Conservation (phyloP, 1,140 invertebrate genomes). For the Scaptomyza graminum region DNA sequence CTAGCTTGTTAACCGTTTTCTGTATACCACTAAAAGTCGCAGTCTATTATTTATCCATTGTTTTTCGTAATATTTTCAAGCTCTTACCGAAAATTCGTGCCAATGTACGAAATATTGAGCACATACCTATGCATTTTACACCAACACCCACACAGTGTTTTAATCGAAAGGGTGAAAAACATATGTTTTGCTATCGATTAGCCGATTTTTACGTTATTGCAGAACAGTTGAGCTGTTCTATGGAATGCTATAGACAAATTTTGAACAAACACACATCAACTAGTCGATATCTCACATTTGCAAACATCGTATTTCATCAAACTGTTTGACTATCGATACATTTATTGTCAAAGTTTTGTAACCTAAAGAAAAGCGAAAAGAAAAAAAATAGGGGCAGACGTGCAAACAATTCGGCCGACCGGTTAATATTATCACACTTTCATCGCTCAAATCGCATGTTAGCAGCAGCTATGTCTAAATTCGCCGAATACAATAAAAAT, state of each 20-base stretch:
- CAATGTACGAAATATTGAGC: slow-evolving; percentile 86
- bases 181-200: slow-evolving; percentile 34
- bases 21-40: slow-evolving; percentile 85
- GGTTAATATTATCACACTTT: slow-evolving; percentile 39
- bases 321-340: slow-evolving; percentile 15
- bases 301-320: background rate
- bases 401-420: slow-evolving; percentile 39
- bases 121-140: slow-evolving; percentile 86
- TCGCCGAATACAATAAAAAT: slow-evolving; percentile 22
- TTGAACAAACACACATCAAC: background rate
- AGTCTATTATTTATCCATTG: background rate
- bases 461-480: slow-evolving; percentile 49
- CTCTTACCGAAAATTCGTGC: slow-evolving; percentile 86
- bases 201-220: background rate
- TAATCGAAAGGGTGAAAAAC: slow-evolving; percentile 16
- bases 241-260: background rate
- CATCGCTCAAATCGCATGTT: slow-evolving; percentile 15
- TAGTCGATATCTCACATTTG: slow-evolving; percentile 7
- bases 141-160: slow-evolving; percentile 21
- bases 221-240: background rate
- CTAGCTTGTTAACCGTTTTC: slow-evolving; percentile 82
- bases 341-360: slow-evolving; percentile 61
- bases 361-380: slow-evolving; percentile 39
- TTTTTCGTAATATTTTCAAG: background rate
- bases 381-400: slow-evolving; percentile 40